Conservation (phyloP, 2,797 vertebrate species). For the Gallinago stenura region DNA sequence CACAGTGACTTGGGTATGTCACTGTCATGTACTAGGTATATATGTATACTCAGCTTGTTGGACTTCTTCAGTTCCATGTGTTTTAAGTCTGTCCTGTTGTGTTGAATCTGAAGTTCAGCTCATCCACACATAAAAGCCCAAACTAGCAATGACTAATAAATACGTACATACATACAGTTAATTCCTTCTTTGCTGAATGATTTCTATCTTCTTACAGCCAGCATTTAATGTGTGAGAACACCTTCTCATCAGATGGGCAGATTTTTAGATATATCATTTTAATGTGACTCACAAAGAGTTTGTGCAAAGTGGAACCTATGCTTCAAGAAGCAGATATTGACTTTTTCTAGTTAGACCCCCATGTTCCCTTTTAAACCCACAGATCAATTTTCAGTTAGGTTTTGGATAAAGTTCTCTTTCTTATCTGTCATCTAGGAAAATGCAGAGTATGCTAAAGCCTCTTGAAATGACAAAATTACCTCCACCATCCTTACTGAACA, state of each 20-base stretch:
- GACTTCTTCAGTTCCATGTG: neutral
- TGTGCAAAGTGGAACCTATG: neutral
- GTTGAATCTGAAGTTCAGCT: neutral
- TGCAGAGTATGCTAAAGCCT: neutral
- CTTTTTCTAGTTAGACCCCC: neutral
- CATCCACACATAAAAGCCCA: neutral
- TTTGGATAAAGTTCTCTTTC: neutral
- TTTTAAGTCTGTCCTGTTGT: neutral
- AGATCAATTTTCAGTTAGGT: neutral
- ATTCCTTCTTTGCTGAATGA: neutral
- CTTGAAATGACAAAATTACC: neutral
- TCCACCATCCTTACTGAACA: neutral
- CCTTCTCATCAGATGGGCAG: neutral
- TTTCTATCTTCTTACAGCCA: neutral
- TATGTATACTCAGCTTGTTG: neutral
- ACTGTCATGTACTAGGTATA: neutral
- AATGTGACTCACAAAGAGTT: neutral
- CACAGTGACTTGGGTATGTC: neutral
- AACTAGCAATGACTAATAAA: neutral
- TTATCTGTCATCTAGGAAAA: neutral
- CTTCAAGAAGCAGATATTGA: neutral
- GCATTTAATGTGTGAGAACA: neutral
- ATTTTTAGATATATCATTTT: neutral
- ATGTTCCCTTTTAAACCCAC: neutral
- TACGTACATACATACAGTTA: neutral